A percentile compares a stretch with the other conserved stretches of the same genome.
These are phyloP conservation scores for Homarus gammarus DNA, from an alignment of 2,888 invertebrate species.

Conservation along the genomic window DNA sequence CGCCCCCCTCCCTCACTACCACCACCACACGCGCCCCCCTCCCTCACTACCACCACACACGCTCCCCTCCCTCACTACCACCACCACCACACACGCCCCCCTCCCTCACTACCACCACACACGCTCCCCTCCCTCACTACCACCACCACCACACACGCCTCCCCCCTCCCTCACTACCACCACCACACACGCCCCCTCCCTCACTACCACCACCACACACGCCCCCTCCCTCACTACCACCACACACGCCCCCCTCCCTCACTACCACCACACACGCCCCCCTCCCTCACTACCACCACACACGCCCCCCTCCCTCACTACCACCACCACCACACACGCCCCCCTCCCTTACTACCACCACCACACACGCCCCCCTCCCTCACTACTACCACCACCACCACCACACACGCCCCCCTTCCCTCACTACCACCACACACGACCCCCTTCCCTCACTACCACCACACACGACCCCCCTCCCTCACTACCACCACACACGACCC, in stretches of 20 bases:
- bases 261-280: neutral
- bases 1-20: neutral
- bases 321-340: too few relatives aligned
- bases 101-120: too few relatives aligned
- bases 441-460: too few relatives aligned
- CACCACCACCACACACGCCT: too few relatives aligned
- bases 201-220: neutral
- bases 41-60: neutral
- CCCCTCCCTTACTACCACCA: too few relatives aligned
- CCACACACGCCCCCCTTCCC: too few relatives aligned
- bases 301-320: too few relatives aligned
- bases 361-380: too few relatives aligned
- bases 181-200: neutral
- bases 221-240: slow-evolving; percentile 19
- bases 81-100: slow-evolving; percentile 31
- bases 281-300: slow-evolving; percentile 39
- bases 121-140: too few relatives aligned
- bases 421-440: too few relatives aligned
- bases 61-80: slow-evolving; percentile 18
- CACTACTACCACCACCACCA: too few relatives aligned
- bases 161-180: too few relatives aligned
- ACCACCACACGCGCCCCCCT: neutral
- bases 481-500: neutral
- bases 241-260: slow-evolving; percentile 31
- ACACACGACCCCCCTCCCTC: slow-evolving; percentile 17